Percentiles rank a stretch among this genome's conserved stretches.
phyloP scores from a whole-genome alignment of 2,113 vertebrate genomes.

The Mesoclemmys tuberculata region DNA sequence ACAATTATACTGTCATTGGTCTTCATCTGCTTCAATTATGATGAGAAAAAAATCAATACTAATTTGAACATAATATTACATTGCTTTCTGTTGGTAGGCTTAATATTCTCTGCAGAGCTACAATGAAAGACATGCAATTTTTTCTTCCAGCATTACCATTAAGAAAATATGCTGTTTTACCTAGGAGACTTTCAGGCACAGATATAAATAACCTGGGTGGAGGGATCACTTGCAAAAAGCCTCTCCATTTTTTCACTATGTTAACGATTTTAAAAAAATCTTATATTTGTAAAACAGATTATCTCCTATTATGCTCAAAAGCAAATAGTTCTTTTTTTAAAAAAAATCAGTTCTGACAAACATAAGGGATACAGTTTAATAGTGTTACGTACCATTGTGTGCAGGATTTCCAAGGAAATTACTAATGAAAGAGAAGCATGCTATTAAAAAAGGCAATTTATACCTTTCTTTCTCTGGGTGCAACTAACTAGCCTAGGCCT shows the following conservation, averaged over 20 bases:
- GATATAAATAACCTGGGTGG: background rate
- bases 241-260: background rate
- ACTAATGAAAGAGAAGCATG: conserved; percentile 1
- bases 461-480: conserved; percentile 14
- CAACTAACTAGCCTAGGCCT: conserved; percentile 27
- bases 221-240: background rate
- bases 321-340: background rate
- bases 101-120: background rate
- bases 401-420: conserved; percentile 33
- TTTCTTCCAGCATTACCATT: background rate
- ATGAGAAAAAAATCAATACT: background rate
- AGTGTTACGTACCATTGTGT: background rate
- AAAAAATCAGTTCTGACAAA: background rate
- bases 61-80: background rate
- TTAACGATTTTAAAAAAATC: background rate
- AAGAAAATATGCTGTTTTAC: rapidly evolving
- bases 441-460: conserved; percentile 46
- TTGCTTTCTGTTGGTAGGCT: background rate
- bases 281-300: background rate
- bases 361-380: background rate
- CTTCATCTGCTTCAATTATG: background rate
- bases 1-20: background rate
- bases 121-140: background rate
- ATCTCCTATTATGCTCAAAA: background rate
- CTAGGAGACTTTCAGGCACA: background rate